These are phyloP conservation scores for Microtus pennsylvanicus DNA, from an alignment of 2,113 vertebrate species.

Conservation along the genomic window DNA sequence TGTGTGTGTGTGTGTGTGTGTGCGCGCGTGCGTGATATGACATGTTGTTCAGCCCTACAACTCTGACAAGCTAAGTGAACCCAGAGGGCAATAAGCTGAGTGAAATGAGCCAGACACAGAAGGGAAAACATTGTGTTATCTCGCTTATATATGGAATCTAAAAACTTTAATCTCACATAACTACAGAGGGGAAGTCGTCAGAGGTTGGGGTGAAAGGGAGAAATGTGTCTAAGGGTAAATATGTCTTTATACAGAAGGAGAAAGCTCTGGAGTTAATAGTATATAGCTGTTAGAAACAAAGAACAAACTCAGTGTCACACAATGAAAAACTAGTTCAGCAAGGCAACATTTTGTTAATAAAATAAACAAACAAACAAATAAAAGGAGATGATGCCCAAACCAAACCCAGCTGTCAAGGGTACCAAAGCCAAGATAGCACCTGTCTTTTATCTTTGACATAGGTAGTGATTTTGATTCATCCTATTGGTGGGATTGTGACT, in stretches of 20 bases:
- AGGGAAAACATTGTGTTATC: background rate
- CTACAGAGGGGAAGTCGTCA: background rate
- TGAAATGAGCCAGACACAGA: background rate
- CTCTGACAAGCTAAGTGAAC: background rate
- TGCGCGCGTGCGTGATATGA: rapidly evolving
- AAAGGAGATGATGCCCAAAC: background rate
- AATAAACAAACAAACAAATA: no score
- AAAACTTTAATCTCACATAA: background rate
- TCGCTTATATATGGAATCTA: background rate
- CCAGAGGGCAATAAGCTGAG: background rate
- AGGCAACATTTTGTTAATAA: no score
- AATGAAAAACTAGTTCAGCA: background rate
- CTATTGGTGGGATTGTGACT: background rate
- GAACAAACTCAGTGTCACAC: background rate
- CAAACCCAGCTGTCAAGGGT: background rate
- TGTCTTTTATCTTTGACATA: background rate
- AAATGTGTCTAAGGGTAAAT: background rate
- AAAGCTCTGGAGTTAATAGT: background rate
- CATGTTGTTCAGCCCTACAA: no score
- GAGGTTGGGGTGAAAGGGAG: no score
- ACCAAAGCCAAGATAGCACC: background rate
- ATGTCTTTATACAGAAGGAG: background rate
- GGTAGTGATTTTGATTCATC: background rate
- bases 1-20: background rate
- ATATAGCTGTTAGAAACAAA: background rate